Base-by-base conservation (phyloP, 2,113 vertebrate genomes). In the Oryzias javanicus region DNA sequence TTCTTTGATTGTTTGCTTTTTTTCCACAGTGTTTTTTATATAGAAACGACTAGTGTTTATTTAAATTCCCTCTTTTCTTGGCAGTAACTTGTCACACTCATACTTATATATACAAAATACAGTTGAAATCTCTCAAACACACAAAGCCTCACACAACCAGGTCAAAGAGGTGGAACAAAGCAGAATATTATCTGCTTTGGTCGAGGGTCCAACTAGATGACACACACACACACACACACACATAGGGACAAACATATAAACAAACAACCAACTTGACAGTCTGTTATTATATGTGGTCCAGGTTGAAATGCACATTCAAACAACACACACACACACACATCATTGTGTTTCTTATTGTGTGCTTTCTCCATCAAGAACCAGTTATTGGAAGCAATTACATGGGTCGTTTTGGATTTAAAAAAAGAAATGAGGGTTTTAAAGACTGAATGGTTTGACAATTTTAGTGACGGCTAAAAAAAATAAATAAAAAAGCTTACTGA, bases 341-440 rank as follows among this genome's bases (percentile, higher is more conserved):
- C n/a, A 35, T 8, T 5, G 45, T 46, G 51, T 20, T 2, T 35
- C 73, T 65, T 76, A 64, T 18, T 5, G n/a, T 59, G 60, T 66
- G 52, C 68, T 80, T 64, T 70, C 59, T 47, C 74, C 61, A 77
- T 80, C 62, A 70, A 51, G 60, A 49, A 20, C 14, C 64, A 44
- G 47, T 55, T 66, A 64, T 41, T 64, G 64, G 54, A 80, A 64
- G 57, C 74, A 81, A 83, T 86, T 81, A 82, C 60, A 71, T 5
- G 48, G 79, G 71, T 80, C 82, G 65, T 67, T 55, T 42, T 50
- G 60, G 45, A 29, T 78, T 80, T 72, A 80, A 84, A 86, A 76
- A 72, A 64, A 56, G 64, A 63, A 64, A 72, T 83, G 78, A 88
- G 82, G 71, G 76, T 14, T 71, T 18, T 44, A 49, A 60, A 45